phyloP scores from a whole-genome alignment of 2,797 vertebrate species.

The Smutsia gigantea region DNA sequence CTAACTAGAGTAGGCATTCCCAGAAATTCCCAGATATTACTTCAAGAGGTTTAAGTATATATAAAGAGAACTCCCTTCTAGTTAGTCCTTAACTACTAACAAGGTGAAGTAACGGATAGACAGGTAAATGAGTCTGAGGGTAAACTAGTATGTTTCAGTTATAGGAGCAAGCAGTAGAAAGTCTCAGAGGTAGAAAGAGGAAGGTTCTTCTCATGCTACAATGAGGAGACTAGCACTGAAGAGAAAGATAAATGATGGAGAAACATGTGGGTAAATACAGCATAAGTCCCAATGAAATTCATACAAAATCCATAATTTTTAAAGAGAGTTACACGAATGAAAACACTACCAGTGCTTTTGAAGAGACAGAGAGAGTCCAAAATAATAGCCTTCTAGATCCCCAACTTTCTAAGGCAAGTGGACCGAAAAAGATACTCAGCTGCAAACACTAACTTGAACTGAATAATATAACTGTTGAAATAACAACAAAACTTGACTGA shows the following conservation, averaged over 20 bases:
- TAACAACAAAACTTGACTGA: background rate
- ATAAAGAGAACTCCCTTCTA: background rate
- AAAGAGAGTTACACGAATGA: background rate
- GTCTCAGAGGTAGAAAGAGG: background rate
- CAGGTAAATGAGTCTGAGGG: background rate
- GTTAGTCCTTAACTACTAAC: background rate
- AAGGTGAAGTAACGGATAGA: background rate
- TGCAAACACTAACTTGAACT: background rate
- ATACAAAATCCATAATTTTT: background rate
- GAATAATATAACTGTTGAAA: background rate
- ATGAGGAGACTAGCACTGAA: background rate
- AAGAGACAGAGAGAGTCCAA: background rate
- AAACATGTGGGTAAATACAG: background rate
- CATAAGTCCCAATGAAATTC: background rate
- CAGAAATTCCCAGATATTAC: background rate
- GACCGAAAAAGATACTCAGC: background rate
- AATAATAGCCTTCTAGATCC: background rate
- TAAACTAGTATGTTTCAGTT: background rate
- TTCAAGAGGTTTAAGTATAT: background rate
- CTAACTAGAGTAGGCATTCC: background rate
- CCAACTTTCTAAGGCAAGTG: background rate
- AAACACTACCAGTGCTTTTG: background rate
- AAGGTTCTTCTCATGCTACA: background rate
- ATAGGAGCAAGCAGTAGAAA: background rate
- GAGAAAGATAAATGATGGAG: background rate